Percentiles rank a stretch among this genome's conserved stretches.
These are phyloP conservation scores for Ctenoplectra terminalis DNA, from an alignment of 1,140 invertebrate genomes.

Conservation along the genomic window DNA sequence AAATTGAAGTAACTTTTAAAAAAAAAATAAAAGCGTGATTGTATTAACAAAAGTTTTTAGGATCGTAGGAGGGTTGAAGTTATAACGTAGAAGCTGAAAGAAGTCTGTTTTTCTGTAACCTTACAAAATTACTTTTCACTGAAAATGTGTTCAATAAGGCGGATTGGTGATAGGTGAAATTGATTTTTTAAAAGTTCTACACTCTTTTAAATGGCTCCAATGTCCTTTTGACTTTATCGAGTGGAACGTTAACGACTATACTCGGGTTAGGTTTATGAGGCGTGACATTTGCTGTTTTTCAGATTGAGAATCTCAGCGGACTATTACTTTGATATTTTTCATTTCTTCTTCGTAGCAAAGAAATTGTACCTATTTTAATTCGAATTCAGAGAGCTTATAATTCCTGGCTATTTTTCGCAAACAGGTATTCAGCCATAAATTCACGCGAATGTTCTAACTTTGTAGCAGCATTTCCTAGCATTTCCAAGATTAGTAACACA, in stretches of 20 bases:
- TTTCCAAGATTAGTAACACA: background rate
- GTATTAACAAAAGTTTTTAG: too few species aligned
- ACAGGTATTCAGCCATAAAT: background rate
- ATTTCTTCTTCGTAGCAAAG: background rate
- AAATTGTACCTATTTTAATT: background rate
- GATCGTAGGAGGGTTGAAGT: too few species aligned
- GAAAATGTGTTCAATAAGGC: background rate
- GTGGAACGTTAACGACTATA: conserved; percentile 13
- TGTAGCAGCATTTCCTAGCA: background rate
- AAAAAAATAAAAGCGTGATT: too few species aligned
- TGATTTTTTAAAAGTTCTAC: background rate
- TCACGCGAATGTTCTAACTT: background rate
- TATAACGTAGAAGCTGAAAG: too few species aligned
- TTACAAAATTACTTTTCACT: background rate
- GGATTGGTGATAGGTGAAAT: background rate
- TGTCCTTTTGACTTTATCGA: background rate
- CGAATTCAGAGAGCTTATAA: background rate
- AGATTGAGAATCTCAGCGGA: background rate
- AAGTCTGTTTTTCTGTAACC: background rate
- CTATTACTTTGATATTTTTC: background rate
- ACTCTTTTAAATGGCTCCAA: background rate
- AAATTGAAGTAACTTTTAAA: too few species aligned
- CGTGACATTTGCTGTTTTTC: background rate
- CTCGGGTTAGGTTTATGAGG: conserved; percentile 9
- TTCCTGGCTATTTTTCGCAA: background rate